phyloP scores from a whole-genome alignment of 92 coral and sea anemone species.

The Porites lobata region DNA sequence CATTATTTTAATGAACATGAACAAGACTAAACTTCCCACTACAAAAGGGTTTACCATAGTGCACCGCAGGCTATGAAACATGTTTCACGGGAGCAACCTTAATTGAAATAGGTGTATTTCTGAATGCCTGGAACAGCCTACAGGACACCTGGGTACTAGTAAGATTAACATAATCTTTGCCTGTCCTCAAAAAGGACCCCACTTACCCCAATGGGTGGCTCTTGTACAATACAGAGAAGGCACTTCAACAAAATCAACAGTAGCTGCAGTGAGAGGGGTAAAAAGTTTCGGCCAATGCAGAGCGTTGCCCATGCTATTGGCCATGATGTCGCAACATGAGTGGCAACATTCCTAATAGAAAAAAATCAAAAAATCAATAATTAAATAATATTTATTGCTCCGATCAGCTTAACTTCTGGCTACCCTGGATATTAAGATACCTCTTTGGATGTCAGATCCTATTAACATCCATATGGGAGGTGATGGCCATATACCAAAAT shows the following conservation, averaged over 20 bases:
- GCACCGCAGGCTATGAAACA: no score
- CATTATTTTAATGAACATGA: no score
- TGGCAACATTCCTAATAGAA: constrained; percentile 83
- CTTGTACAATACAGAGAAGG: constrained; percentile 83
- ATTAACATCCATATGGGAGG: no score
- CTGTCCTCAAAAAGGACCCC: not conserved
- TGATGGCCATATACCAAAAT: no score
- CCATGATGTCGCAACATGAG: constrained; percentile 87
- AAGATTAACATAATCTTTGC: not conserved
- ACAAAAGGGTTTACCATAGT: no score
- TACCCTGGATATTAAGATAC: no score
- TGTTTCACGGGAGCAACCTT: no score
- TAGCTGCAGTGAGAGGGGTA: constrained; percentile 78
- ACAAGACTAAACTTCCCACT: no score
- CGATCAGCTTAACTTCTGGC: no score
- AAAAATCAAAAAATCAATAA: not conserved
- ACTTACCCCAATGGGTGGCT: constrained; percentile 97
- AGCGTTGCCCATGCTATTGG: constrained; percentile 82
- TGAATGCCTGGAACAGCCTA: no score
- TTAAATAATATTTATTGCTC: not conserved
- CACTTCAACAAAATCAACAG: constrained; percentile 73
- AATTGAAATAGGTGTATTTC: no score
- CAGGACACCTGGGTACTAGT: not conserved
- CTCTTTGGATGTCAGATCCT: no score
- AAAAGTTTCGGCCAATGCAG: constrained; percentile 75